Evolutionary conservation across 2,888 invertebrate genomes (phyloP).

Genomic region (Noctua pronuba): DNA sequence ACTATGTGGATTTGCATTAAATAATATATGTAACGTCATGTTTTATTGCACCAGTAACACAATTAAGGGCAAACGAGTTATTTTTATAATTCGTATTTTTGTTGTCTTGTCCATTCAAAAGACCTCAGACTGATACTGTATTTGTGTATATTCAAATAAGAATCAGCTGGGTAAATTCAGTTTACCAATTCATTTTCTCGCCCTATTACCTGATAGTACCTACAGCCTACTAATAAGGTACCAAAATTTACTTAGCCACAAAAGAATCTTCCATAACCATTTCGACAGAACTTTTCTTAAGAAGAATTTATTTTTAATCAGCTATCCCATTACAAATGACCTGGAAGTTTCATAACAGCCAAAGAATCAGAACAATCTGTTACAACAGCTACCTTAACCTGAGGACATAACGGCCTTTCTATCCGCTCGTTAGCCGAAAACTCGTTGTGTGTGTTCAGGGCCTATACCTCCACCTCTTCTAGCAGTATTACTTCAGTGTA

Average conservation of each 20-base stretch:
- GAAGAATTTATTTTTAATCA: constrained; percentile 14
- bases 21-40: constrained; percentile 56
- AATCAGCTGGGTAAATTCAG: neutral
- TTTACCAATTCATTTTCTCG: neutral
- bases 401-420: constrained; percentile 82
- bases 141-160: neutral
- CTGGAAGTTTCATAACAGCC: constrained; percentile 52
- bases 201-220: neutral
- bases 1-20: constrained; percentile 62
- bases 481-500: neutral
- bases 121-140: neutral
- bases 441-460: constrained; percentile 76
- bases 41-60: constrained; percentile 27
- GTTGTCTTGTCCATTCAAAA: neutral
- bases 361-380: constrained; percentile 55
- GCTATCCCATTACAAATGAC: constrained; percentile 12
- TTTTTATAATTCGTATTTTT: neutral
- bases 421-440: constrained; percentile 89
- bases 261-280: neutral
- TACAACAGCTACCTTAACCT: constrained; percentile 63
- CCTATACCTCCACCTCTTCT: constrained; percentile 29
- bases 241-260: neutral
- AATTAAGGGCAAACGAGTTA: constrained; percentile 39
- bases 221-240: neutral
- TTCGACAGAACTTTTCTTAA: neutral